Evolutionary conservation across 2,888 invertebrate genomes (phyloP).

Genomic region (Halocaridina rubra): DNA sequence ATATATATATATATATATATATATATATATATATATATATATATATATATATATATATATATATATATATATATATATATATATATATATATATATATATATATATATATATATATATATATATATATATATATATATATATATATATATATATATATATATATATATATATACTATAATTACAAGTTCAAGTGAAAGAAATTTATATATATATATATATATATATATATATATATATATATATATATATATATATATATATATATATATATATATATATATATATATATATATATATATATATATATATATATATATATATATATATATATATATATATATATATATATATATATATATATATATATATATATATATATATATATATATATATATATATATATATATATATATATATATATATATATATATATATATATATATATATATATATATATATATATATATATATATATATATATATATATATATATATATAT

Average conservation of each 20-base stretch:
- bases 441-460: background rate
- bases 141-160: background rate
- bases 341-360: background rate
- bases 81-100: slow-evolving; percentile 1
- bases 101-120: background rate
- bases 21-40: background rate
- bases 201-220: background rate
- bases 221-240: background rate
- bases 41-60: slow-evolving; percentile 8
- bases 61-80: background rate
- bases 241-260: background rate
- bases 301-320: background rate
- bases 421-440: background rate
- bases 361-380: background rate
- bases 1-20: slow-evolving; percentile 4
- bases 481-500: background rate
- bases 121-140: background rate
- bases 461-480: background rate
- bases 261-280: background rate
- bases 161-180: background rate
- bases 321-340: background rate
- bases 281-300: background rate
- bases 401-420: background rate
- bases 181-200: no score
- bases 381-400: background rate